Conservation (phyloP, 2,888 invertebrate species). For the Labia minor region DNA sequence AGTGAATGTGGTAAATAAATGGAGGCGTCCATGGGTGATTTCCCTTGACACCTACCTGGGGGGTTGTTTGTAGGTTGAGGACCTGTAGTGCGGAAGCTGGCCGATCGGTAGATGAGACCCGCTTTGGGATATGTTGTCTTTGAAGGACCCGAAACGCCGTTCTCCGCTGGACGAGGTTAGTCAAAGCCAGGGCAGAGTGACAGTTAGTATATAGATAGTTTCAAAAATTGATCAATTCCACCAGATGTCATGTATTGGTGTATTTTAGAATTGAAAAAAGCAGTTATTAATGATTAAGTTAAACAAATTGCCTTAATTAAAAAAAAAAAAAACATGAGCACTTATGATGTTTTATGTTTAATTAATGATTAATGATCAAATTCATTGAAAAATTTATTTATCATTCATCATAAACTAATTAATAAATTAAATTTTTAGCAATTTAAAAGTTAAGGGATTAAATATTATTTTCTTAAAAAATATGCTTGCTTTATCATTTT, state of each 20-base stretch:
- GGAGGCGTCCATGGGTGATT: neutral
- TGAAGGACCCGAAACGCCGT: conserved; percentile 13
- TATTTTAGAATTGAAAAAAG: neutral
- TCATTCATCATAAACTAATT: too few relatives aligned
- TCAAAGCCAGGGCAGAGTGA: neutral
- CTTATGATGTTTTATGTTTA: too few relatives aligned
- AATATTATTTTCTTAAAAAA: too few relatives aligned
- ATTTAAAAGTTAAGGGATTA: too few relatives aligned
- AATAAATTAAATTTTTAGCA: too few relatives aligned
- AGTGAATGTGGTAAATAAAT: neutral
- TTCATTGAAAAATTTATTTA: too few relatives aligned
- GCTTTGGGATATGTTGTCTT: conserved; percentile 54
- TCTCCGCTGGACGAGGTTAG: conserved; percentile 3
- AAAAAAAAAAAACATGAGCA: too few relatives aligned
- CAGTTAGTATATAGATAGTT: conserved; percentile 4
- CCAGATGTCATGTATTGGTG: neutral
- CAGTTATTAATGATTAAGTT: neutral
- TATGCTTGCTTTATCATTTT: too few relatives aligned
- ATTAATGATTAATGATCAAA: too few relatives aligned
- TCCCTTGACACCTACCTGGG: conserved; percentile 23
- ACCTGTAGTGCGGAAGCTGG: conserved; percentile 41
- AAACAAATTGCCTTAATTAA: neutral
- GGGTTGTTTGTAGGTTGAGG: conserved; percentile 18
- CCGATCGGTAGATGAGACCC: conserved; percentile 57
- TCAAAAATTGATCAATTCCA: neutral